These are phyloP conservation scores for Sinocyclocheilus anshuiensis DNA, from an alignment of 2,113 vertebrate genomes.

Conservation along the genomic window DNA sequence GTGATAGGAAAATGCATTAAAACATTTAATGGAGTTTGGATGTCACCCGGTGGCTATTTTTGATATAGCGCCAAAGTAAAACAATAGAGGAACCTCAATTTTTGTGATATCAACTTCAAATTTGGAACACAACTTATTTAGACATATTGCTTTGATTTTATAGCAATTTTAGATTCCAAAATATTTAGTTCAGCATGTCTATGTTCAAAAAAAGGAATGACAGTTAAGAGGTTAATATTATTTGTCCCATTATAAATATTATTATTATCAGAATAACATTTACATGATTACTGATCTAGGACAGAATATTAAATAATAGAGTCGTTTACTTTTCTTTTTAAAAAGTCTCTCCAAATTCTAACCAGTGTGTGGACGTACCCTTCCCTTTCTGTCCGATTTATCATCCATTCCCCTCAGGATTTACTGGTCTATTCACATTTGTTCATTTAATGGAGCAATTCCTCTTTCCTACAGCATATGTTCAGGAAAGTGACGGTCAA, in stretches of 20 bases:
- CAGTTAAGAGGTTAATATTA: too few relatives aligned
- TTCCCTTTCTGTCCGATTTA: not conserved
- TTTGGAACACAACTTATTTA: too few relatives aligned
- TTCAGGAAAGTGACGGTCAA: slow-evolving; percentile 35
- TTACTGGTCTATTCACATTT: slow-evolving; percentile 35
- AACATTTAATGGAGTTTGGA: too few relatives aligned
- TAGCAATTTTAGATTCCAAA: too few relatives aligned
- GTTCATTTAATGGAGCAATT: slow-evolving; percentile 44
- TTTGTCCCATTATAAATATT: not conserved
- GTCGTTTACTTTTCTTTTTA: not conserved
- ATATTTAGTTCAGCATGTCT: too few relatives aligned
- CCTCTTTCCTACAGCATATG: slow-evolving; percentile 39
- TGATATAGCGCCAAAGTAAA: too few relatives aligned
- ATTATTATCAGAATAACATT: not conserved
- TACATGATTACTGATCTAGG: not conserved
- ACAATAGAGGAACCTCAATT: too few relatives aligned
- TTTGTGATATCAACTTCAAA: too few relatives aligned
- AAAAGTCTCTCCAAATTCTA: not conserved
- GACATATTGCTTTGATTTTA: too few relatives aligned
- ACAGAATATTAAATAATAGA: not conserved
- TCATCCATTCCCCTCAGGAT: slow-evolving; percentile 30
- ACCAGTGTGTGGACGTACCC: not conserved
- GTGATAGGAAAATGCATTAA: too few relatives aligned
- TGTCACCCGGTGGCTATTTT: too few relatives aligned
- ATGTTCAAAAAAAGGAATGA: too few relatives aligned